Evolutionary conservation across 2,888 invertebrate species (phyloP), one percentile per base, ranked within the genome.

Genomic region (Sthenelais limicola): DNA sequence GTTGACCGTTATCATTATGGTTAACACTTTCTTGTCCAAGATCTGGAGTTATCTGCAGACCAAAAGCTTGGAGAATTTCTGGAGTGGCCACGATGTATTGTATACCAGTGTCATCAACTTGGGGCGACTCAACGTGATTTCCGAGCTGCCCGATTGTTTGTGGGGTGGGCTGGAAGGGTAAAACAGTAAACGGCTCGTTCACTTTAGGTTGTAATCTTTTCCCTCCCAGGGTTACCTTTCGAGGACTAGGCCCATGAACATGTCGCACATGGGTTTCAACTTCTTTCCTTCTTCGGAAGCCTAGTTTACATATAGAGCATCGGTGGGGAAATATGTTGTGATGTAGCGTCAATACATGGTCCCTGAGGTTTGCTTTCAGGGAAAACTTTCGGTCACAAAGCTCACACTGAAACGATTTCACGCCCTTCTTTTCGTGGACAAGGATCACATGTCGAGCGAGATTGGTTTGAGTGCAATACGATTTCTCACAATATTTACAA

Each of bases 31-130:
- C n/a, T n/a, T n/a, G n/a, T n/a, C 3, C 52, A 52, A 2, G 24
- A 12, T 56, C 56, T 15, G 56, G 30, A 28, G 21, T 48, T 9
- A 48, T 7, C 32, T 67, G 67, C 1, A 68, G 49, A 5, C 68
- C 68, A 52, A 68, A 68, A 9, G 68, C 52, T 32, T 68, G 49
- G 2, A 68, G 52, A 3, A 68, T 51, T 26, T 68, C 68, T 33
- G 68, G 68, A 2, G 68, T 68, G 52, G 68, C 68, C 33, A 68
- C 49, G 21, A 68, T 68, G 21, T 68, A 68, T 24, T 68, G 68
- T 4, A 51, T 33, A 33, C 21, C 26, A 0, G 33, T 26, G 52
- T 38, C n/a, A 3, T 18, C 56, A 30, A 3, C 30, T 56, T 32
- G n/a, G n/a, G n/a, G n/a, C n/a, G n/a, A n/a, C n/a, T n/a, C n/a